Percentiles rank a stretch among this genome's conserved stretches.
These are phyloP conservation scores for Urocynchramus pylzowi DNA, from an alignment of 2,113 vertebrate genomes.

Conservation along the genomic window DNA sequence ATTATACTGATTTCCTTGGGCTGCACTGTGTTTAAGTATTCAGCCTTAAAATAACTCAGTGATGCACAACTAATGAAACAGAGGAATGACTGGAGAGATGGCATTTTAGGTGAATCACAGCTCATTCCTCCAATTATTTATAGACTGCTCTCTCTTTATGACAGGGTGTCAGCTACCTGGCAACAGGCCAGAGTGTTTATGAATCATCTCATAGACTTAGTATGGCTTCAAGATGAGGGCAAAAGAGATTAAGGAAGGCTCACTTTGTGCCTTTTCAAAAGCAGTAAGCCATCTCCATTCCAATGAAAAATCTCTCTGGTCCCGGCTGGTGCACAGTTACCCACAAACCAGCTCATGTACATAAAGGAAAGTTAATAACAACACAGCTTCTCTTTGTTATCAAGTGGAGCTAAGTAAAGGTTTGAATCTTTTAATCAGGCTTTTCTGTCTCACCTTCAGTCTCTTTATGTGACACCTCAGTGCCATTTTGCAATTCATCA, in stretches of 20 bases:
- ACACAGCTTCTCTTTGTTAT: not conserved
- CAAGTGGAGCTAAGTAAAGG: not conserved
- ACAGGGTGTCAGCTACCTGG: not conserved
- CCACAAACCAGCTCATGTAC: not conserved
- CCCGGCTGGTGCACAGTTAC: not conserved
- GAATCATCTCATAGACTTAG: not conserved
- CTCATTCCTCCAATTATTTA: conserved; percentile 19
- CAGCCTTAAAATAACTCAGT: conserved; percentile 6
- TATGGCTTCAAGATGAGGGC: not conserved
- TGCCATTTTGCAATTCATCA: not conserved
- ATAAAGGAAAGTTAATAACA: not conserved
- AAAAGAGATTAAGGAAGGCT: not conserved
- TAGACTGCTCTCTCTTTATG: not conserved
- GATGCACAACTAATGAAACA: not conserved
- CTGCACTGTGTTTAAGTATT: not conserved
- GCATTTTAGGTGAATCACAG: conserved; percentile 10
- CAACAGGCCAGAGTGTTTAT: not conserved
- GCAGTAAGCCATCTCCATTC: not conserved
- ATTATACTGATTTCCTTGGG: not conserved
- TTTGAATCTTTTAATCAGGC: not conserved
- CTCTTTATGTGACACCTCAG: not conserved
- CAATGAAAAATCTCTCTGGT: not conserved
- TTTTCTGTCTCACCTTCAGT: not conserved
- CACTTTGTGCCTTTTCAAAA: not conserved
- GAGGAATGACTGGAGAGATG: not conserved